Evolutionary conservation across 2,113 vertebrate genomes (phyloP).

Genomic region (Eira barbara): DNA sequence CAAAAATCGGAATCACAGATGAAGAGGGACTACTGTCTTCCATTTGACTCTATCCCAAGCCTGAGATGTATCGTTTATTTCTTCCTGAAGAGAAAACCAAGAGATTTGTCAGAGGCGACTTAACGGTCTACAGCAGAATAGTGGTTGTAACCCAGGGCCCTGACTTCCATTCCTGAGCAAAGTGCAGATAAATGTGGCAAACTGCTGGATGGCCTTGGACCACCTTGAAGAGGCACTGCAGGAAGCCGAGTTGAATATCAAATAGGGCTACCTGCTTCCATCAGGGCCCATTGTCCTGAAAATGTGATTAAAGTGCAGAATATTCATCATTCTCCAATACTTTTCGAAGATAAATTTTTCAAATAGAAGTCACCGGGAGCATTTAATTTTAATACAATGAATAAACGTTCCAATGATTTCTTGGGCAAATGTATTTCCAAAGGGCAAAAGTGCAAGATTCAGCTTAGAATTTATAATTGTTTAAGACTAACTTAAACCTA

Average conservation of each 20-base stretch:
- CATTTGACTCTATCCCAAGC: not conserved
- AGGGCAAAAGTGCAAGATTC: not conserved
- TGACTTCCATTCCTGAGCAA: not conserved
- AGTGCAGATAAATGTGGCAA: too few species aligned
- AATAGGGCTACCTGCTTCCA: not conserved
- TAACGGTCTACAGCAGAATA: not conserved
- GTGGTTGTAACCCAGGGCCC: not conserved
- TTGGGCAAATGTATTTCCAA: not conserved
- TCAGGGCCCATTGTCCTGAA: not conserved
- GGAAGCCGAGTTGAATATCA: not conserved
- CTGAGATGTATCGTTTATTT: not conserved
- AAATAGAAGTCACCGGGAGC: not conserved
- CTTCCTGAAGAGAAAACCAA: not conserved
- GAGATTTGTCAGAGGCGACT: not conserved
- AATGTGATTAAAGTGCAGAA: not conserved
- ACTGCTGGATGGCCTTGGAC: not conserved
- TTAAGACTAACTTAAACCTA: not conserved
- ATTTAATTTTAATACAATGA: conserved; percentile 24
- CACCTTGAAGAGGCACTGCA: accelerated
- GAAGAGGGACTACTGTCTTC: not conserved
- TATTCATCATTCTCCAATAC: not conserved
- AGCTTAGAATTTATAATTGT: not conserved
- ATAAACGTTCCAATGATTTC: not conserved
- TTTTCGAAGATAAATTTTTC: not conserved
- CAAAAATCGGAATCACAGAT: not conserved